Evolutionary conservation across 2,797 vertebrate genomes (phyloP).

Genomic region (Nyctibius grandis): DNA sequence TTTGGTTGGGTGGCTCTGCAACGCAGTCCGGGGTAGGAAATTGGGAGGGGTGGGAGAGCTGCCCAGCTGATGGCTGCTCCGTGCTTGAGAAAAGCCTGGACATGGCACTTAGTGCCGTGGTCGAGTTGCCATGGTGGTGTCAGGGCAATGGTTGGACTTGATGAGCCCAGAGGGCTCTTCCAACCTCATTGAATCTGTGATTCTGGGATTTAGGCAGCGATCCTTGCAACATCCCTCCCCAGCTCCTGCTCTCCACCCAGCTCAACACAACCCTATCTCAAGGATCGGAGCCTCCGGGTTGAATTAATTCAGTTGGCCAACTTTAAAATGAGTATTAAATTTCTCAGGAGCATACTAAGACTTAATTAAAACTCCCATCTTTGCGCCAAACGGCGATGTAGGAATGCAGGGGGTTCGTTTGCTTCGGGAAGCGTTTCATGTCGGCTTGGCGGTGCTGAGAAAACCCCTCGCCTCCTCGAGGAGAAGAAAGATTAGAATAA

Average conservation of each 20-base stretch:
- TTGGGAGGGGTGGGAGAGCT: accelerated
- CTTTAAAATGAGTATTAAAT: slow-evolving; percentile 8
- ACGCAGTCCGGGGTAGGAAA: accelerated
- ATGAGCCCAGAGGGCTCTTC: no score
- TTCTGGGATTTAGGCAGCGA: not conserved
- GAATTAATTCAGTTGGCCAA: slow-evolving; percentile 3
- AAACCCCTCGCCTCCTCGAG: not conserved
- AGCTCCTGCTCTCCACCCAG: not conserved
- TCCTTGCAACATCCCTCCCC: not conserved
- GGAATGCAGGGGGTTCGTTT: not conserved
- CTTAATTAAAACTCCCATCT: slow-evolving; percentile 19
- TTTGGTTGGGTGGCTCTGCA: not conserved
- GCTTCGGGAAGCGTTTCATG: not conserved
- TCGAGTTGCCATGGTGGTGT: no score
- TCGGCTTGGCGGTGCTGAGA: accelerated
- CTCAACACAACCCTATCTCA: not conserved
- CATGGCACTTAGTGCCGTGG: no score
- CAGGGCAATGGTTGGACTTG: no score
- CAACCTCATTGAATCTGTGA: no score
- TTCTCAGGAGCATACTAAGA: not conserved
- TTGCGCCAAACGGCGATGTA: not conserved
- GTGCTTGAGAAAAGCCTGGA: no score
- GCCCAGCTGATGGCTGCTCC: not conserved
- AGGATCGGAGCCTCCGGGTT: not conserved
- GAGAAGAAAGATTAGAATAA: not conserved